A percentile compares a stretch with the other conserved stretches of the same genome.
These are phyloP conservation scores for Chrysogorgia sp. DNA, from an alignment of 92 coral and sea anemone species.

Conservation along the genomic window DNA sequence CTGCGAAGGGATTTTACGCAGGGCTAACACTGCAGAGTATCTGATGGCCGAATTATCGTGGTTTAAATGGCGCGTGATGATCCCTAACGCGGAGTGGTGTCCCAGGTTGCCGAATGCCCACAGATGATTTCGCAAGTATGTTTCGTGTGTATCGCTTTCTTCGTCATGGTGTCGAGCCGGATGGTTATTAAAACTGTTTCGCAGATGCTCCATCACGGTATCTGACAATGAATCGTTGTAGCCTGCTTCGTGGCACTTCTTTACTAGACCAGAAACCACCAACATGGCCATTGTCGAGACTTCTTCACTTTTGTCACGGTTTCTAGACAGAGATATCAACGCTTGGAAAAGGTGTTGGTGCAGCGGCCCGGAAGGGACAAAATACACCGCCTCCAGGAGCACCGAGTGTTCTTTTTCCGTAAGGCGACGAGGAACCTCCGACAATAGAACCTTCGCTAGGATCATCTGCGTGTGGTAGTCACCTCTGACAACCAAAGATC, in stretches of 20 bases:
- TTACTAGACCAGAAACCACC: conserved; percentile 69
- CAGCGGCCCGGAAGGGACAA: conserved; percentile 79
- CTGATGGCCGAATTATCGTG: conserved; percentile 84
- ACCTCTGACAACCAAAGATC: conserved; percentile 75
- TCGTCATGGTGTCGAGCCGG: conserved; percentile 65
- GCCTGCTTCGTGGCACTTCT: conserved; percentile 68
- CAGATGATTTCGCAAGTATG: conserved; percentile 72
- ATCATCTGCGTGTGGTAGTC: conserved; percentile 61
- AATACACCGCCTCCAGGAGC: conserved; percentile 64
- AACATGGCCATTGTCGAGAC: conserved; percentile 70
- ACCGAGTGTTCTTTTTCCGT: conserved; percentile 67
- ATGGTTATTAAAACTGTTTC: conserved; percentile 70
- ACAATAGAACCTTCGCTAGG: conserved; percentile 65
- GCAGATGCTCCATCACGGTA: conserved; percentile 62
- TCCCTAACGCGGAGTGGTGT: conserved; percentile 62
- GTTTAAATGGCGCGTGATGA: conserved; percentile 70
- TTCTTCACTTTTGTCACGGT: conserved; percentile 51
- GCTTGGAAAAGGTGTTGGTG: conserved; percentile 66
- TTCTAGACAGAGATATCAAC: conserved; percentile 49
- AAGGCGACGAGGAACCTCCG: conserved; percentile 63
- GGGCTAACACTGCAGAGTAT: conserved; percentile 76
- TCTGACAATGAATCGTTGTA: conserved; percentile 69
- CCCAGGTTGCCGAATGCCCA: conserved; percentile 96
- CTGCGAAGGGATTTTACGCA: conserved; percentile 74
- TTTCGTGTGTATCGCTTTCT: conserved; percentile 64